phyloP scores from a whole-genome alignment of 2,888 invertebrate genomes.

The Tortricodes alternella region DNA sequence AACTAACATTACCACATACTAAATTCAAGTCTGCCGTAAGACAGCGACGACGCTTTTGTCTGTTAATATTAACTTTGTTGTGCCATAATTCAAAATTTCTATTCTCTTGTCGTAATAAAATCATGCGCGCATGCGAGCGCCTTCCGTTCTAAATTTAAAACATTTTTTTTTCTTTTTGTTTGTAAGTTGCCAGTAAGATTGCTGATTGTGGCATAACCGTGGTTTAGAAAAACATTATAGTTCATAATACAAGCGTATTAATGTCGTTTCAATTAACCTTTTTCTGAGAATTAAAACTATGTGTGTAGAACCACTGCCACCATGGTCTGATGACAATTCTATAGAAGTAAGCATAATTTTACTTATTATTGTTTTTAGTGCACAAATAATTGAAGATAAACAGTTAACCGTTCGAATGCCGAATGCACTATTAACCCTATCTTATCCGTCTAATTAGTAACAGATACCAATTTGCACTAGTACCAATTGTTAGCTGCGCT shows the following conservation, averaged over 20 bases:
- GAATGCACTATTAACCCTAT: constrained; percentile 29
- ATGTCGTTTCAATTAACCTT: too few species aligned
- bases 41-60: neutral
- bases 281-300: too few species aligned
- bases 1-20: neutral
- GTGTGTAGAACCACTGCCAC: too few species aligned
- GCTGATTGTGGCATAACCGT: constrained; percentile 6
- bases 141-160: constrained; percentile 51
- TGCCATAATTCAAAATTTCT: constrained; percentile 70
- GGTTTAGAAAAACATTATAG: too few species aligned
- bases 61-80: constrained; percentile 10
- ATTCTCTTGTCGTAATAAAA: constrained; percentile 76
- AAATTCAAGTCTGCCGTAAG: neutral
- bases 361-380: neutral
- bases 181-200: constrained; percentile 13
- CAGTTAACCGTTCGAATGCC: neutral
- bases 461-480: constrained; percentile 65
- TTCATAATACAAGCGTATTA: too few species aligned
- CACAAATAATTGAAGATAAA: neutral
- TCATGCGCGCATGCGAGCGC: constrained; percentile 68
- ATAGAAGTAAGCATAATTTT: too few species aligned
- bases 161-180: constrained; percentile 37
- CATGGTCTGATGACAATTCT: too few species aligned
- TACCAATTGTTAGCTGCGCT: constrained; percentile 55
- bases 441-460: constrained; percentile 46